Percentiles rank a stretch among this genome's conserved stretches.
These are phyloP conservation scores for Pogonomyrmex barbatus DNA, from an alignment of 1,140 invertebrate genomes.

Conservation along the genomic window DNA sequence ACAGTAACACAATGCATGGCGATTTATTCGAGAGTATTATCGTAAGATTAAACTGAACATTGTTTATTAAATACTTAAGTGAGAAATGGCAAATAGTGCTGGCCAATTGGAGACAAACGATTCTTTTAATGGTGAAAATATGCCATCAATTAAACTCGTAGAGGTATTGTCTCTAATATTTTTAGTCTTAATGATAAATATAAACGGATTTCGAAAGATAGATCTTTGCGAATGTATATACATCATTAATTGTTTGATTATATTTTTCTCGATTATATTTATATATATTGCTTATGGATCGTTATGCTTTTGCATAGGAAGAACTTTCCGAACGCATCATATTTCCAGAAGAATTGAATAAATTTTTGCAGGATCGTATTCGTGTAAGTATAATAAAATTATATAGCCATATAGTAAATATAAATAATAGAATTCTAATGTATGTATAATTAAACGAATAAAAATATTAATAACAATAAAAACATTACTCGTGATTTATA, in stretches of 20 bases:
- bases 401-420: too few relatives aligned
- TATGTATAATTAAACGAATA: not conserved
- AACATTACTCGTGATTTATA: slow-evolving; percentile 18
- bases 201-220: not conserved
- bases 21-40: not conserved
- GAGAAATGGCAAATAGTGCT: not conserved
- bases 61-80: slow-evolving; percentile 11
- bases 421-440: not conserved
- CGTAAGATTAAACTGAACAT: not conserved
- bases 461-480: not conserved
- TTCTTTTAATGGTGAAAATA: slow-evolving; percentile 1
- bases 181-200: not conserved
- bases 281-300: not conserved
- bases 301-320: slow-evolving; percentile 54
- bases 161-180: slow-evolving; percentile 27
- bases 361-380: slow-evolving; percentile 79
- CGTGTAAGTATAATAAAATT: slow-evolving; percentile 69
- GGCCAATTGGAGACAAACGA: slow-evolving; percentile 1
- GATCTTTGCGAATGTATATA: not conserved
- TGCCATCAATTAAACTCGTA: not conserved
- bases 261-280: not conserved
- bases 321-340: slow-evolving; percentile 71
- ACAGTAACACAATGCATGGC: not conserved
- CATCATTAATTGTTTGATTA: slow-evolving; percentile 19
- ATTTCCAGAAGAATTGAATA: slow-evolving; percentile 80